Percentiles rank a stretch among this genome's conserved stretches.
Evolutionary conservation across 2,888 invertebrate species (phyloP).

Genomic region (Rhingia campestris): DNA sequence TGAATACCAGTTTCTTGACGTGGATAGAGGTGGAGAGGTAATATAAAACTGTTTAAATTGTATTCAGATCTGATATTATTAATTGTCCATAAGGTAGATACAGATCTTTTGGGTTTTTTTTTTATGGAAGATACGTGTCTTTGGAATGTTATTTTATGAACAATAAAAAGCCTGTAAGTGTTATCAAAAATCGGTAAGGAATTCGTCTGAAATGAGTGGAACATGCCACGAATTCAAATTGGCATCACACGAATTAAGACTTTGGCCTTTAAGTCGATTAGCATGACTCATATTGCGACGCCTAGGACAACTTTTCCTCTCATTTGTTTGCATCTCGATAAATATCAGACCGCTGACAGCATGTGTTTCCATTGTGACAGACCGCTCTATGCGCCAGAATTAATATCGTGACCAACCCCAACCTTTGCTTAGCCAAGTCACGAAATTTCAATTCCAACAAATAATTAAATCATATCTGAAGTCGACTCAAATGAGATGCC

Average conservation of each 20-base stretch:
- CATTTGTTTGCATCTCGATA: background rate
- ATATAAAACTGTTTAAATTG: conserved; percentile 8
- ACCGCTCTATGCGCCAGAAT: conserved; percentile 42
- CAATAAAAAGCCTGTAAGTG: background rate
- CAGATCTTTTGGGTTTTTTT: background rate
- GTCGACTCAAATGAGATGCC: conserved; percentile 23
- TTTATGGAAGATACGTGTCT: conserved; percentile 23
- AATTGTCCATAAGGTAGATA: background rate
- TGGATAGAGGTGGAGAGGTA: background rate
- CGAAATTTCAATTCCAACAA: conserved; percentile 63
- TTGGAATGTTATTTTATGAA: background rate
- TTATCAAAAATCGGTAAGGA: background rate
- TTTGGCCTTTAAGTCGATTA: background rate
- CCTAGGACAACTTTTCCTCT: conserved; percentile 6
- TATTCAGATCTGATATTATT: conserved; percentile 23
- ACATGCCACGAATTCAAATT: background rate
- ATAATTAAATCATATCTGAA: conserved; percentile 63
- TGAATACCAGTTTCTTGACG: conserved; percentile 26
- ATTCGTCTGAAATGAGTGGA: background rate
- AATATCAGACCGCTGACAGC: conserved; percentile 36
- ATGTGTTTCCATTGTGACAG: conserved; percentile 13
- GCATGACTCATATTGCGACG: conserved; percentile 31
- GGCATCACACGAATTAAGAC: background rate
- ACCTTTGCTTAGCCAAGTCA: conserved; percentile 62
- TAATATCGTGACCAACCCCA: conserved; percentile 57